Evolutionary conservation across 2,888 invertebrate genomes (phyloP).

Genomic region (Cartodere bifasciata): DNA sequence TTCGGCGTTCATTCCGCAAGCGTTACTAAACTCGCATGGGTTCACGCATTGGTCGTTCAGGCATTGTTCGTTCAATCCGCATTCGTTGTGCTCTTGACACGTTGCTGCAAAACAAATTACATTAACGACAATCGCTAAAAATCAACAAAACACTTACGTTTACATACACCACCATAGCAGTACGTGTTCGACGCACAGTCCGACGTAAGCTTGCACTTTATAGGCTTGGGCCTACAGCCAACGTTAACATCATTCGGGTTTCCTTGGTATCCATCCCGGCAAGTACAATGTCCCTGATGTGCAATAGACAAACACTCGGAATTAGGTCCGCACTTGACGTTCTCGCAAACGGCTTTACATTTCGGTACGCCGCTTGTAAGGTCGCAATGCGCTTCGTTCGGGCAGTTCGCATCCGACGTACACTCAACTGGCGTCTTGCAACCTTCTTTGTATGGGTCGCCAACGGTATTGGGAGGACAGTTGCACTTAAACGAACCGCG

Average conservation of each 20-base stretch:
- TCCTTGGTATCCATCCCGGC: slow-evolving; percentile 66
- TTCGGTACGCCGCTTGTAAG: slow-evolving; percentile 59
- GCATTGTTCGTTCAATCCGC: slow-evolving; percentile 66
- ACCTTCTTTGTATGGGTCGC: slow-evolving; percentile 74
- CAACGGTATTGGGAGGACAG: slow-evolving; percentile 67
- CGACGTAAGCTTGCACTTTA: slow-evolving; percentile 53
- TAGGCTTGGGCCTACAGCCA: slow-evolving; percentile 66
- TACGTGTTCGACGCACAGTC: slow-evolving; percentile 72
- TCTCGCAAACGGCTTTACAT: slow-evolving; percentile 74
- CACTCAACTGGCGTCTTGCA: slow-evolving; percentile 77
- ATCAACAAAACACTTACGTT: slow-evolving; percentile 46
- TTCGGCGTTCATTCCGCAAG: slow-evolving; percentile 75
- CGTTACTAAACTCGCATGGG: slow-evolving; percentile 60
- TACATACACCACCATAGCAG: slow-evolving; percentile 68
- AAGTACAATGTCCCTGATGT: slow-evolving; percentile 67
- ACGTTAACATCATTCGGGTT: slow-evolving; percentile 52
- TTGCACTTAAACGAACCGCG: slow-evolving; percentile 68
- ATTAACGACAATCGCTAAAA: neutral
- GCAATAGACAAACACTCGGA: slow-evolving; percentile 68
- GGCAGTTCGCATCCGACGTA: slow-evolving; percentile 65
- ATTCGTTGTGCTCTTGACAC: slow-evolving; percentile 69
- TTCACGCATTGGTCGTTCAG: slow-evolving; percentile 69
- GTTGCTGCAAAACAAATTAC: slow-evolving; percentile 42
- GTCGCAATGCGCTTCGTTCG: slow-evolving; percentile 63
- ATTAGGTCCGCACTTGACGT: slow-evolving; percentile 66